These are phyloP conservation scores for Hylomyscus alleni DNA, from an alignment of 2,797 vertebrate species.

Conservation along the genomic window DNA sequence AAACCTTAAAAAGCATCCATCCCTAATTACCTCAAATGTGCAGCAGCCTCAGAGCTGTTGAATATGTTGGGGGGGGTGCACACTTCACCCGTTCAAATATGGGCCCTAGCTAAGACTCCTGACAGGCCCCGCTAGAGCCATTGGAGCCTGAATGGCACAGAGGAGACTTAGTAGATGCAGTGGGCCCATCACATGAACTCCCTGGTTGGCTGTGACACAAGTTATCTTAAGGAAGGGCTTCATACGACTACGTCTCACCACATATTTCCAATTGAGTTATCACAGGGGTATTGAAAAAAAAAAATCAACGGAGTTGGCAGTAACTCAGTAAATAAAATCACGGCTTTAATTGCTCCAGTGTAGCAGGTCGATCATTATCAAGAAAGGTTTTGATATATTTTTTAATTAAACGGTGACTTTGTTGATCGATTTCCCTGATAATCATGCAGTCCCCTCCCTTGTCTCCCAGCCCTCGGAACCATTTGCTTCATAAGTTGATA, in stretches of 20 bases:
- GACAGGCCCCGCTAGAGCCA: conserved; percentile 30
- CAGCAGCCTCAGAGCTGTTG: not conserved
- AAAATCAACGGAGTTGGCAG: conserved; percentile 78
- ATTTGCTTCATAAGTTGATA: not conserved
- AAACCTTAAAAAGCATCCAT: conserved; percentile 59
- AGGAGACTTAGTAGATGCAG: not conserved
- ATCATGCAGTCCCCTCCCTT: conserved; percentile 48
- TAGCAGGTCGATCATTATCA: conserved; percentile 84
- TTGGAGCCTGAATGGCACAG: conserved; percentile 23
- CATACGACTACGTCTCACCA: conserved; percentile 55
- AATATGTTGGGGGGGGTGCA: not conserved
- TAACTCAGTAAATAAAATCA: conserved; percentile 84
- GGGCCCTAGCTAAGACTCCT: conserved; percentile 14
- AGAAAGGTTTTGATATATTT: conserved; percentile 86
- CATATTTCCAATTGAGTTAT: conserved; percentile 81
- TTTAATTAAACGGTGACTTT: conserved; percentile 85
- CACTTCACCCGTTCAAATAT: conserved; percentile 44
- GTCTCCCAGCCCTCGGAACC: conserved; percentile 23
- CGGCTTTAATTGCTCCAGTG: conserved; percentile 80
- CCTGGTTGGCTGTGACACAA: conserved; percentile 71
- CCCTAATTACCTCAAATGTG: conserved; percentile 48
- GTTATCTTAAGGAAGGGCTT: conserved; percentile 73
- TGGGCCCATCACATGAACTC: conserved; percentile 44
- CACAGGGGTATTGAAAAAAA: conserved; percentile 78
- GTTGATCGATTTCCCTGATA: conserved; percentile 84